Base-by-base conservation (phyloP, 1,140 invertebrate genomes). In the Xylocopa sonorina region DNA sequence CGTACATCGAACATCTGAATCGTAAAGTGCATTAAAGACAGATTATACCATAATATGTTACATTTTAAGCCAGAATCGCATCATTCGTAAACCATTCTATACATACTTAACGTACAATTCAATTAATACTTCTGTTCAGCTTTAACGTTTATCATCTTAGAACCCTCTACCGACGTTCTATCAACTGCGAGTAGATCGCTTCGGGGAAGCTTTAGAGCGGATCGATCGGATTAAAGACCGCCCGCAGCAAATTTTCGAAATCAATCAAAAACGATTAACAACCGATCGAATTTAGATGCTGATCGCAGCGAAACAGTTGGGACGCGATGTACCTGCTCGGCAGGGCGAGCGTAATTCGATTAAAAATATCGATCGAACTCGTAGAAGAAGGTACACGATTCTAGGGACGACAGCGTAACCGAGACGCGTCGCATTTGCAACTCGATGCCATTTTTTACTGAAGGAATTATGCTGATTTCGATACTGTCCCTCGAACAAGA, bases 111-210 rank as follows among this genome's bases (percentile, higher is more conserved):
- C 89, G 84, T 90, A 91, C 88, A 90, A 68, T 75, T 91, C 87
- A 87, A 88, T 84, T 90, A 92, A 91, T 92, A 92, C 90, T 91
- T 91, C 80, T 86, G 83, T 89, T 90, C 83, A 90, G 87, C 87
- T 89, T 90, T 90, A 91, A 92, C 90, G 69, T 74, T 83, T 60
- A 34, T 38, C 84, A 80, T 82, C 78, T 66, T 60, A 71, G 48
- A 80, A 55, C 41, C 46, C 10, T 63, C 46, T 60, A 53, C 66
- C 14, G n/a, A 73, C 57, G 12, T n/a, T 50, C 14, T 38, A 43
- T 67, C 24, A 46, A 55, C 38, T 60, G 50, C 53, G 48, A 64
- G 7, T 41, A 58, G 60, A 82, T 82, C 67, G 62, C 62, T 46
- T 27, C 10, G 32, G 46, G 50, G n/a, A n/a, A 74, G 43, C 55